Conservation (phyloP, 2,113 vertebrate species). For the Ammodytes marinus region DNA sequence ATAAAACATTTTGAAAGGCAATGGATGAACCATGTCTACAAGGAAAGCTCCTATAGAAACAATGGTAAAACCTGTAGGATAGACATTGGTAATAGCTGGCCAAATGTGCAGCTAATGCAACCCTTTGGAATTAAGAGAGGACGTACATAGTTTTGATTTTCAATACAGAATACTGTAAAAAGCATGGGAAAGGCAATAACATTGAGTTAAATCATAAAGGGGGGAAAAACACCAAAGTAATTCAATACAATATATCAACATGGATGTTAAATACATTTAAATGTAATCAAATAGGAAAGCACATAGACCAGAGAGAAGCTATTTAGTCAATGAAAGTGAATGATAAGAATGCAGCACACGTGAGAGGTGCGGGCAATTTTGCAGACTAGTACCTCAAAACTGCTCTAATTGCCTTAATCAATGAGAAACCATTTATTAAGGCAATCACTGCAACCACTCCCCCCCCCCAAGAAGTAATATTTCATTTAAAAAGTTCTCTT, state of each 20-base stretch:
- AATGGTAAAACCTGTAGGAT: too few relatives aligned
- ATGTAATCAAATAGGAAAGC: background rate
- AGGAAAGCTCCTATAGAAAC: too few relatives aligned
- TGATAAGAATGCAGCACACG: background rate
- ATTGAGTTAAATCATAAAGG: background rate
- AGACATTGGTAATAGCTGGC: background rate
- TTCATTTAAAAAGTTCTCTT: too few relatives aligned
- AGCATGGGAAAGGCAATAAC: background rate
- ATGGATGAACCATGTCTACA: background rate
- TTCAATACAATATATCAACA: background rate
- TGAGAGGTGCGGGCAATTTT: background rate
- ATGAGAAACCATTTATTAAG: background rate
- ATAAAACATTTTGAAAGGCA: background rate
- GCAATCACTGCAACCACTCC: background rate
- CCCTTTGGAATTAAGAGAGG: too few relatives aligned
- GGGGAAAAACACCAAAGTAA: background rate
- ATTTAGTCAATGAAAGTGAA: background rate
- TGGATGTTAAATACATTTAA: too few relatives aligned
- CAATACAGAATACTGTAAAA: background rate
- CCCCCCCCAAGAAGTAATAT: background rate
- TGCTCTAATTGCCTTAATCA: background rate
- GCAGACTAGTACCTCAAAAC: background rate
- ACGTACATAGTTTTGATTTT: background rate
- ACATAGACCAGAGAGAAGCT: background rate
- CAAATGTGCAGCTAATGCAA: background rate